Evolutionary conservation across 2,888 invertebrate species (phyloP), one percentile per base, ranked within the genome.

Genomic region (Polyploca ridens): DNA sequence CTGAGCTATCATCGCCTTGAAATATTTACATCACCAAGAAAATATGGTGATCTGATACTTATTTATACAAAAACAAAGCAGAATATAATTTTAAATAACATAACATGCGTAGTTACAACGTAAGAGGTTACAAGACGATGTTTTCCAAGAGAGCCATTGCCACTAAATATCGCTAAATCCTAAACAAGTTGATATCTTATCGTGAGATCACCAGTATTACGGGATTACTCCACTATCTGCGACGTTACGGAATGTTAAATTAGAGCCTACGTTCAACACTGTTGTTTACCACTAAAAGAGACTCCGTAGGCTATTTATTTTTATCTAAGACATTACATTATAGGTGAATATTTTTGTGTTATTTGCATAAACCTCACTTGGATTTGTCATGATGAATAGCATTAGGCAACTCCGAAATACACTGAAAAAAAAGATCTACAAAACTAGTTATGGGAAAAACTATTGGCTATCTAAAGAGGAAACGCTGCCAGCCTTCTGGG

Each of bases 181-280:
- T 54, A 62, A 27, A 67, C 62, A 7, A 59, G 16, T 63, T 68
- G 84, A 84, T 84, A 84, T 74, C 69, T n/a, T 84, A 84, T 84
- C 85, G 14, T 10, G 33, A 72, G 78, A 75, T 76, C 76, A 75
- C 63, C 62, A 57, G 78, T 74, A 72, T 82, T 79, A 82, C 1
- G n/a, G 70, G 78, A 77, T 79, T 83, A 79, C 66, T n/a, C 10
- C 38, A 64, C 58, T 83, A 81, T 83, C 79, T 61, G 58, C 59
- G 66, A 58, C 41, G 66, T 68, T 63, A 19, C 16, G 61, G 61
- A 64, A 71, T 71, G 68, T 63, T 64, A 78, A 78, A 78, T 76
- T 76, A 78, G 72, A 73, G 74, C 74, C 74, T 72, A 71, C 57
- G 66, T 10, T 38, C 10, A 72, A 70, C 66, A 70, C 68, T 64